Base-by-base conservation (phyloP, 2,797 vertebrate genomes). In the Macroramphosus scolopax region DNA sequence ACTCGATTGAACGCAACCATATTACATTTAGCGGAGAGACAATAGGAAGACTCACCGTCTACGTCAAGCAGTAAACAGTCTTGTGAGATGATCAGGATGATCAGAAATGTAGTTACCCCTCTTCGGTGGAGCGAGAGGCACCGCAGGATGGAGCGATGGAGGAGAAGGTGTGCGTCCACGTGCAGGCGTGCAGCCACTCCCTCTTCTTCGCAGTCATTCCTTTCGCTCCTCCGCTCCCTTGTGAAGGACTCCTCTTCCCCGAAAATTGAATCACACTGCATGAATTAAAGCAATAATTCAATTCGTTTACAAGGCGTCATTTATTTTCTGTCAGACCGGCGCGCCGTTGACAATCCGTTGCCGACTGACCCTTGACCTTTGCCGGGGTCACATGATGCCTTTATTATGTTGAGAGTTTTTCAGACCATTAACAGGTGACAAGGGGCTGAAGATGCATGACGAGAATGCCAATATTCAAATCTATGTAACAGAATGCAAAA, bases 261-360 rank as follows among this genome's bases (percentile, higher is more conserved):
- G 63, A 63, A 87, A 90, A 92, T 90, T 56, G 41, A 85, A 90
- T 92, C 85, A 89, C 80, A 75, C 79, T 77, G 87, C 86, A 85
- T 89, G 86, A 91, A 91, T 91, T 88, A 89, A 89, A 88, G 83
- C 81, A 82, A 86, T 89, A 89, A 91, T 56, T 77, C 73, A 84
- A 89, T 91, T 92, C 89, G 86, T 90, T 87, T 89, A 87, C 86
- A 82, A 81, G 81, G 72, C 83, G 59, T 89, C 81, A 88, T 88
- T 89, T 88, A 88, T 90, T 90, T 80, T 60, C 82, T 82, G 83
- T 89, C 88, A 87, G 70, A 75, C 84, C 52, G 2, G 44, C n/a
- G 48, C 78, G 86, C 80, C 70, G 55, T 70, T 75, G 81, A 86
- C 82, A 78, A 82, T 79, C 75, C 39, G 56, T 13, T 42, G 62